Conservation (phyloP, 2,888 invertebrate species). For the Imbricaverruca yamaguchii region DNA sequence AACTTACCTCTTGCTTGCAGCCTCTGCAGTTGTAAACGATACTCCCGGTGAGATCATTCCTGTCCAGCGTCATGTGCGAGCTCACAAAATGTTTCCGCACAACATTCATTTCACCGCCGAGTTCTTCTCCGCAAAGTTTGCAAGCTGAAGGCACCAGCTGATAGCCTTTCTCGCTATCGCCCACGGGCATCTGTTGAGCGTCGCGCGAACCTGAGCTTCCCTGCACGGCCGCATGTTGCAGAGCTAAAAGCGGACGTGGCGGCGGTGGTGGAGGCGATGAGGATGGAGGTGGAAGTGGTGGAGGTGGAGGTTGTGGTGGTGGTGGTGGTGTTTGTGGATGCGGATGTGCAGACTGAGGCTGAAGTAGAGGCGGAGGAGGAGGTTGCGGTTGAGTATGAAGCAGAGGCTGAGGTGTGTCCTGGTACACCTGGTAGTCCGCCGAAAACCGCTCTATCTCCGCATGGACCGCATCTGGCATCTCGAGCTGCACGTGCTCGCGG, state of each 20-base stretch:
- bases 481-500: neutral
- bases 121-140: neutral
- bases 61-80: neutral
- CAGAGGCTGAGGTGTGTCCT: neutral
- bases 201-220: neutral
- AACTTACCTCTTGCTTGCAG: neutral
- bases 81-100: neutral
- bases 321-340: no score
- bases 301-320: neutral
- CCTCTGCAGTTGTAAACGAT: neutral
- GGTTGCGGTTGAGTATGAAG: no score
- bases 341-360: neutral
- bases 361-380: neutral
- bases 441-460: neutral
- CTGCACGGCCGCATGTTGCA: neutral
- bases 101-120: neutral
- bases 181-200: neutral
- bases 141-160: neutral
- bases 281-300: neutral
- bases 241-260: no score
- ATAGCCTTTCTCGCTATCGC: no score
- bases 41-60: neutral
- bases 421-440: neutral
- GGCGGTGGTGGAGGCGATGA: no score
- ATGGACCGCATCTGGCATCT: neutral